Evolutionary conservation across 2,888 invertebrate genomes (phyloP).

Genomic region (Drosophila ustulata): DNA sequence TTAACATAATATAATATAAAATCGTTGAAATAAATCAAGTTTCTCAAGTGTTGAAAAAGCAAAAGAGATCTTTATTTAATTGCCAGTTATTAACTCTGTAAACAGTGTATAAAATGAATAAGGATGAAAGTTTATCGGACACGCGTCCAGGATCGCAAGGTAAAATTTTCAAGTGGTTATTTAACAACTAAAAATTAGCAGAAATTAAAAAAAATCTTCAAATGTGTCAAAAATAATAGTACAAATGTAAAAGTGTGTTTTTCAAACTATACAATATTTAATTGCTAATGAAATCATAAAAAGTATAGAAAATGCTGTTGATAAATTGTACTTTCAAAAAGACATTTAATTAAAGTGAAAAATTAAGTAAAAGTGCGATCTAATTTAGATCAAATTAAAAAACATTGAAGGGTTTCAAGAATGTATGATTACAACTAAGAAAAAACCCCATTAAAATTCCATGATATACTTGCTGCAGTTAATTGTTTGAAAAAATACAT

Average conservation of each 20-base stretch:
- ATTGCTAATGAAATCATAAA: not conserved
- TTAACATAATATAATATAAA: slow-evolving; percentile 10
- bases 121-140: slow-evolving; percentile 71
- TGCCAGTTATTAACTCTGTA: not conserved
- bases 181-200: not conserved
- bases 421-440: not conserved
- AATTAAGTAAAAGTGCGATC: not conserved
- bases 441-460: slow-evolving; percentile 16
- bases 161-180: slow-evolving; percentile 24
- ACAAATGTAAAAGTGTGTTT: not conserved
- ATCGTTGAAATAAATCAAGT: not conserved
- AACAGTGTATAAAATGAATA: slow-evolving; percentile 81
- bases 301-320: not conserved
- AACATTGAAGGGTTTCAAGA: no score
- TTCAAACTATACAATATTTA: not conserved
- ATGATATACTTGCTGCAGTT: slow-evolving; percentile 7
- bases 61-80: not conserved
- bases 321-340: not conserved
- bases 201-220: not conserved
- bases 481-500: slow-evolving; percentile 47
- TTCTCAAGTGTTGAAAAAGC: not conserved
- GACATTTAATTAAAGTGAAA: not conserved
- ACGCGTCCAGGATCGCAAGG: slow-evolving; percentile 78
- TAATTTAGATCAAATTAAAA: no score
- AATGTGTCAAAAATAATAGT: not conserved